Evolutionary conservation across 2,113 vertebrate genomes (phyloP).

Genomic region (Perca fluviatilis): DNA sequence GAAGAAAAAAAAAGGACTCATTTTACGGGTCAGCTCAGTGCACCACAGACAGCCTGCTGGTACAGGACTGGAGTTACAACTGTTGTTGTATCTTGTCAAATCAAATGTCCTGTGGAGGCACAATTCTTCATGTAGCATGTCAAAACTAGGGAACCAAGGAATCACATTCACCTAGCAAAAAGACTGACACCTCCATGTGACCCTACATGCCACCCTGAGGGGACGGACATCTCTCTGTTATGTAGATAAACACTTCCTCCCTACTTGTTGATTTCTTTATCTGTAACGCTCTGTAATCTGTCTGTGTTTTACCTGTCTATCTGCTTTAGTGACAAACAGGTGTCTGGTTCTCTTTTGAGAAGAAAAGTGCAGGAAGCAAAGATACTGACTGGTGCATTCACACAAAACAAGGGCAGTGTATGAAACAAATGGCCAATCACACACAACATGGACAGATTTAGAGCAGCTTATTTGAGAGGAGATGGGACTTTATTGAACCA

Average conservation of each 20-base stretch:
- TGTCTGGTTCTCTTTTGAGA: neutral
- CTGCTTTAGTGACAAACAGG: neutral
- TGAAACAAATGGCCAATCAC: slow-evolving; percentile 19
- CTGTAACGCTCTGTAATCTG: neutral
- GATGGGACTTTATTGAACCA: slow-evolving; percentile 35
- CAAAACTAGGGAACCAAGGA: slow-evolving; percentile 44
- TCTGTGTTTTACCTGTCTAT: slow-evolving; percentile 14
- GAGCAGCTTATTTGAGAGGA: slow-evolving; percentile 8
- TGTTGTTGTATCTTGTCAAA: slow-evolving; percentile 64
- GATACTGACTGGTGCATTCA: no score
- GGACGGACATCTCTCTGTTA: slow-evolving; percentile 17
- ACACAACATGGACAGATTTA: neutral
- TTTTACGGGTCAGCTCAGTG: neutral
- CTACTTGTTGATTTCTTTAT: slow-evolving; percentile 27
- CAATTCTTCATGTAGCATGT: slow-evolving; percentile 51
- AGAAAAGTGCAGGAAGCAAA: neutral
- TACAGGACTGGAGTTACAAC: slow-evolving; percentile 31
- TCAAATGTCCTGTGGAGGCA: slow-evolving; percentile 50
- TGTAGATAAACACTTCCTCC: slow-evolving; percentile 28
- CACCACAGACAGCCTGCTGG: slow-evolving; percentile 25
- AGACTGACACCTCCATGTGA: slow-evolving; percentile 38
- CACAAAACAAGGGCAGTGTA: neutral
- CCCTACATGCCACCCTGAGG: slow-evolving; percentile 17
- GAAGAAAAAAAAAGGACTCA: neutral
- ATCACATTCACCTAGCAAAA: slow-evolving; percentile 46